phyloP scores from a whole-genome alignment of 2,797 vertebrate species.

The Yasuhikotakia modesta region DNA sequence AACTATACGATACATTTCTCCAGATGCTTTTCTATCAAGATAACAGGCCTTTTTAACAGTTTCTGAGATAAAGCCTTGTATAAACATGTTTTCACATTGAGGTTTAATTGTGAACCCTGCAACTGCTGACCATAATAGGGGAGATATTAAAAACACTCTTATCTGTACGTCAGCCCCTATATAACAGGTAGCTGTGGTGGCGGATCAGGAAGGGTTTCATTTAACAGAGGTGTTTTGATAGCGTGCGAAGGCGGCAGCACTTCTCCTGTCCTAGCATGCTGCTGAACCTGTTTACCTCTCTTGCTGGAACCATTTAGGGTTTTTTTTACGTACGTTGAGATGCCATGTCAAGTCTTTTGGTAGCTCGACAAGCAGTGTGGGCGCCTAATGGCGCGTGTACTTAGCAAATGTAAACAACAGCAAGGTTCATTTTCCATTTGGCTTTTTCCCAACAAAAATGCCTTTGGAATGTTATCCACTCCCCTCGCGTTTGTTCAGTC shows the following conservation, averaged over 20 bases:
- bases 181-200: slow-evolving; percentile 31
- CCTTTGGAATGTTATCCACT: slow-evolving; percentile 46
- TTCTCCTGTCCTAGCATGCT: slow-evolving; percentile 62
- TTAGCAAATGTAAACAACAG: slow-evolving; percentile 18
- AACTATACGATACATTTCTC: slow-evolving; percentile 5
- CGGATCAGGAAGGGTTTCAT: slow-evolving; percentile 47
- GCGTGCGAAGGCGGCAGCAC: slow-evolving; percentile 44
- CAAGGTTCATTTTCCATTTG: neutral
- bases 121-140: neutral
- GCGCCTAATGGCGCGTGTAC: slow-evolving; percentile 7
- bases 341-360: slow-evolving; percentile 27
- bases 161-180: slow-evolving; percentile 44
- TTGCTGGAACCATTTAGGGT: slow-evolving; percentile 51
- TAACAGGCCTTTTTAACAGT: slow-evolving; percentile 9
- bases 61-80: slow-evolving; percentile 48
- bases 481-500: slow-evolving; percentile 42
- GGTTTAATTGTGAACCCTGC: slow-evolving; percentile 28
- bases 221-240: slow-evolving; percentile 25
- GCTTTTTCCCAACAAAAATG: slow-evolving; percentile 28
- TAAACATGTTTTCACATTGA: slow-evolving; percentile 53
- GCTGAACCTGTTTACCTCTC: slow-evolving; percentile 59
- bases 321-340: slow-evolving; percentile 13
- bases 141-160: slow-evolving; percentile 18
- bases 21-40: slow-evolving; percentile 35
- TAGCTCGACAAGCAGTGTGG: slow-evolving; percentile 8